Base-by-base conservation (phyloP, 2,797 vertebrate genomes). In the Melanotaenia maccullochi region DNA sequence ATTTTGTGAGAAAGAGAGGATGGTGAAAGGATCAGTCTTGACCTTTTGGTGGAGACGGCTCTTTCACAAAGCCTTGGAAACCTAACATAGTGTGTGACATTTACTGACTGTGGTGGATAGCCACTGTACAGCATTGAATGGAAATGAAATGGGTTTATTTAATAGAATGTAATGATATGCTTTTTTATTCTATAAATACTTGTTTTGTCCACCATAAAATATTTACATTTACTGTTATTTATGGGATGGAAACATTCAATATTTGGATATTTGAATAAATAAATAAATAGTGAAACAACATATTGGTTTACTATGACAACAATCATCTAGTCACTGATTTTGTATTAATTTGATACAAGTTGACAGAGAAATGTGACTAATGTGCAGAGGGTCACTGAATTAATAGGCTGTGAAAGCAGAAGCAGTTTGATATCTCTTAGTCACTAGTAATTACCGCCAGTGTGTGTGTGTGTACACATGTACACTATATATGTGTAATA, bases 61-160 rank as follows among this genome's bases (percentile, higher is more conserved):
- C 71, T 65, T 71, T 83, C 72, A 84, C 79, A 84, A 84, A 78
- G 76, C 72, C 60, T 63, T 20, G 63, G 84, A 87, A 92, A 91
- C 81, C 62, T 73, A 79, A 88, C 83, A 85, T 79, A 22, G 73
- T 71, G 75, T 80, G 69, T 89, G 87, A 89, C 90, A 88, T 93
- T 90, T 88, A 74, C 75, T 72, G 73, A 74, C 65, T 70, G 70
- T 76, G 64, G 60, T 68, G 32, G 44, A 75, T 25, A 71, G 70
- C 38, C 42, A 7, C 61, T 35, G 72, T 38, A 59, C 44, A 32
- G 64, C 30, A 51, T 40, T 76, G 78, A 81, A 78, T 80, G 54
- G 58, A 75, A 84, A 73, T 51, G 12, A 55, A 74, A 36, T 47
- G 30, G 33, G 22, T 56, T 9, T 52, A 33, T 47, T 61, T 52